A percentile compares a stretch with the other conserved stretches of the same genome.
Conservation (phyloP, 2,113 vertebrate species). For the Gila orcuttii region DNA sequence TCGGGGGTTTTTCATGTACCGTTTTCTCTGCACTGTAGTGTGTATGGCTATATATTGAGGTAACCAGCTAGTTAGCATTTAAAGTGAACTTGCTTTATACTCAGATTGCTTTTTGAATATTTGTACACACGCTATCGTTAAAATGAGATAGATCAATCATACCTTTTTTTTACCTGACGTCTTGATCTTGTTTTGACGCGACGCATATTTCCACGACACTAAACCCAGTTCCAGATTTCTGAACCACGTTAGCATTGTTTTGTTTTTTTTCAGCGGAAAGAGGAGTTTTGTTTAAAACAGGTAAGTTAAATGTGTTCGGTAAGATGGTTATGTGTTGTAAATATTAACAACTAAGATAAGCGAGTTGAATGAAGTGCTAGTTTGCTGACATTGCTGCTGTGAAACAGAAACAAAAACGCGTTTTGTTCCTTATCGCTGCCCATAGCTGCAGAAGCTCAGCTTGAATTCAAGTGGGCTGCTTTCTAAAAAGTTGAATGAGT, state of each 20-base stretch:
- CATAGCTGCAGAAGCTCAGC: not conserved
- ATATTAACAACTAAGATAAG: not conserved
- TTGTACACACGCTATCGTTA: not conserved
- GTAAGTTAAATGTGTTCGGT: conserved; percentile 66
- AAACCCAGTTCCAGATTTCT: not conserved
- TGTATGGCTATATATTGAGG: conserved; percentile 25
- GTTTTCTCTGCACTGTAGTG: not conserved
- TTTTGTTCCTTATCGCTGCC: not conserved
- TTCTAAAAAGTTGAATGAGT: not conserved
- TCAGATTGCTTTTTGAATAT: not conserved
- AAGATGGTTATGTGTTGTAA: not conserved
- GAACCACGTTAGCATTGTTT: conserved; percentile 17
- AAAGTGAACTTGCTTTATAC: conserved; percentile 16
- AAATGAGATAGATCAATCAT: conserved; percentile 4
- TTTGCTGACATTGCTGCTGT: conserved; percentile 22
- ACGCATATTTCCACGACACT: not conserved
- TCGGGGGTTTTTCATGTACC: not conserved
- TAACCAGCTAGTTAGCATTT: conserved; percentile 61
- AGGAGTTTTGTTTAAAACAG: conserved; percentile 57
- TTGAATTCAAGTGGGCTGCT: not conserved
- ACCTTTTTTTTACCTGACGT: not conserved
- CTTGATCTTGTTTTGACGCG: conserved; percentile 8
- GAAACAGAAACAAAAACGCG: conserved; percentile 11
- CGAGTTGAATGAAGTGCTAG: conserved; percentile 30
- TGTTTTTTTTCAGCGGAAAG: conserved; percentile 13